Percentiles rank a stretch among this genome's conserved stretches.
phyloP scores from a whole-genome alignment of 2,888 invertebrate genomes.

The Drosophila rellima region DNA sequence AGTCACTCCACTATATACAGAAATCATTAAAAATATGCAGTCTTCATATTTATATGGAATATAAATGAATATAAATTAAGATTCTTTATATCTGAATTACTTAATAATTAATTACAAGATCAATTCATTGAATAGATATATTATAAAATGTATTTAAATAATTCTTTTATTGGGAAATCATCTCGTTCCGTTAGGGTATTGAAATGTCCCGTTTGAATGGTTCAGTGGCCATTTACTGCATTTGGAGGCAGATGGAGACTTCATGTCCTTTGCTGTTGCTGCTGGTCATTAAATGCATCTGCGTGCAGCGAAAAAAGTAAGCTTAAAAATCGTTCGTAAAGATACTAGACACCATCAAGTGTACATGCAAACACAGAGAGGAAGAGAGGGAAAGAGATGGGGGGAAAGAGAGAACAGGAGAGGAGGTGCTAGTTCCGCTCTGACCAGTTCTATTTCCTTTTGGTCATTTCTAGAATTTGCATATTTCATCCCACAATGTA shows the following conservation, averaged over 20 bases:
- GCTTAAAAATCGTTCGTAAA: constrained; percentile 52
- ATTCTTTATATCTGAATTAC: too few relatives aligned
- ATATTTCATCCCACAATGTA: constrained; percentile 81
- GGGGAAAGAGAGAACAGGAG: background rate
- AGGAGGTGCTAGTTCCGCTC: constrained; percentile 63
- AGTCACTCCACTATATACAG: too few relatives aligned
- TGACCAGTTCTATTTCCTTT: constrained; percentile 78
- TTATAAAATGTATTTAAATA: too few relatives aligned
- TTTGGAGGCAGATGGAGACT: constrained; percentile 50
- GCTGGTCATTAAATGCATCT: constrained; percentile 76
- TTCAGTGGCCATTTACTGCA: constrained; percentile 67
- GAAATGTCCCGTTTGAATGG: constrained; percentile 34
- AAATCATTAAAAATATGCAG: too few relatives aligned
- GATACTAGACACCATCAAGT: constrained; percentile 40
- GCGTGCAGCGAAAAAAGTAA: constrained; percentile 32
- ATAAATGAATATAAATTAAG: too few relatives aligned
- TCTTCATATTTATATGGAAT: too few relatives aligned
- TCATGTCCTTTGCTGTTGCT: constrained; percentile 43
- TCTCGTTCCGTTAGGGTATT: constrained; percentile 35
- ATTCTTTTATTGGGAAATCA: too few relatives aligned
- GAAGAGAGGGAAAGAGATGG: background rate
- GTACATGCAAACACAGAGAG: background rate
- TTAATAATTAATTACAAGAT: too few relatives aligned
- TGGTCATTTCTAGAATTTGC: constrained; percentile 76
- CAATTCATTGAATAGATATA: too few relatives aligned